Evolutionary conservation across 2,888 invertebrate species (phyloP).

Genomic region (Mongoloraphidia duomilia): DNA sequence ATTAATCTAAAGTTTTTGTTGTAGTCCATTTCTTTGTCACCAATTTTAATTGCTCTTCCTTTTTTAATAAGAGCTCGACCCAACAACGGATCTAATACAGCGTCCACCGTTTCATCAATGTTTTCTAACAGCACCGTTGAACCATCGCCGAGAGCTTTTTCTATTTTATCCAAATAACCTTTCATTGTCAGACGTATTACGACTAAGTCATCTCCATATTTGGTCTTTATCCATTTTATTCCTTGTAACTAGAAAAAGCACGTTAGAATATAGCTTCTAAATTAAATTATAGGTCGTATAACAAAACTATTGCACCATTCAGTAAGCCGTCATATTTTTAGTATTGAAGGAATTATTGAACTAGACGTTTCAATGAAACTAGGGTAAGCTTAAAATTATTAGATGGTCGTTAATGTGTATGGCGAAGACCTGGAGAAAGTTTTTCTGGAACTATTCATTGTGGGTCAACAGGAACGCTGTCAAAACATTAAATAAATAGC

Average conservation of each 20-base stretch:
- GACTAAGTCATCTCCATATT: constrained; percentile 56
- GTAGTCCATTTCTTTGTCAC: constrained; percentile 85
- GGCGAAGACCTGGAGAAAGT: no score
- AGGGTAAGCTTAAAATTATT: no score
- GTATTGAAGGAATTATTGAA: no score
- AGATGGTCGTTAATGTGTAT: no score
- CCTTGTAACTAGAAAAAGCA: constrained; percentile 41
- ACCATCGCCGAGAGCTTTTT: constrained; percentile 59
- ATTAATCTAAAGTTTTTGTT: constrained; percentile 68
- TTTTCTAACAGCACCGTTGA: constrained; percentile 72
- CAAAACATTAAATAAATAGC: no score
- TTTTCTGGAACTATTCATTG: no score
- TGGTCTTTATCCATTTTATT: constrained; percentile 89
- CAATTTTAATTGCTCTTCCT: constrained; percentile 68
- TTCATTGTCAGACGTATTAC: constrained; percentile 66
- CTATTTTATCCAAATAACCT: constrained; percentile 73
- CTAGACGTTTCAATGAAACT: no score
- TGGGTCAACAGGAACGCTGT: no score
- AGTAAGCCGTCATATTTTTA: no score
- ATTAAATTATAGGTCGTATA: no score
- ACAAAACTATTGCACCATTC: no score
- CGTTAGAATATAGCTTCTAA: neutral
- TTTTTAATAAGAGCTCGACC: constrained; percentile 80
- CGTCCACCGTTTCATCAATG: constrained; percentile 77
- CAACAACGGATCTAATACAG: constrained; percentile 77